Percentiles rank a stretch among this genome's conserved stretches.
These are phyloP conservation scores for Schizothorax lantsangensis DNA, from an alignment of 2,797 vertebrate species.

Conservation along the genomic window DNA sequence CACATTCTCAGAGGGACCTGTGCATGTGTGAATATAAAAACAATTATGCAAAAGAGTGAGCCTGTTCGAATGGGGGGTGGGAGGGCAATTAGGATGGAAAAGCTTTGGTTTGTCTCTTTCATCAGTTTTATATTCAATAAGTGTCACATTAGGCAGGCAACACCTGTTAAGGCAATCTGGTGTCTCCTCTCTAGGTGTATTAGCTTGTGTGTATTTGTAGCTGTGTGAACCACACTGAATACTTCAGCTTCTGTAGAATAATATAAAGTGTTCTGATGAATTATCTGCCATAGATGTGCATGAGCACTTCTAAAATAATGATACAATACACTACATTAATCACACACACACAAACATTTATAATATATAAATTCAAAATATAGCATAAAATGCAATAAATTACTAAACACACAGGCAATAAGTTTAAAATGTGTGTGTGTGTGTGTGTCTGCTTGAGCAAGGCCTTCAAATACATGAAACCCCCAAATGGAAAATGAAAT, in stretches of 20 bases:
- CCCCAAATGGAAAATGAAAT: not conserved
- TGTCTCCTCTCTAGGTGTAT: constrained; percentile 27
- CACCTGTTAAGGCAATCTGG: constrained; percentile 59
- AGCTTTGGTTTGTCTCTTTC: constrained; percentile 48
- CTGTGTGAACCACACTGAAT: not conserved
- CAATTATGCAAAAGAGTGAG: constrained; percentile 52
- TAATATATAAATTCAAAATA: not conserved
- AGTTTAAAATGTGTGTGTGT: not conserved
- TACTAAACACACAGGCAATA: not conserved
- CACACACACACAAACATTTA: not conserved
- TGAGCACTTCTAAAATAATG: not conserved
- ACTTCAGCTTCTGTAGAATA: not conserved
- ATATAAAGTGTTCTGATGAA: not conserved
- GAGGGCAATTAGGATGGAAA: constrained; percentile 54
- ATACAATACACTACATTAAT: not conserved
- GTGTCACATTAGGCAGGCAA: constrained; percentile 42
- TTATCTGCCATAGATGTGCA: not conserved
- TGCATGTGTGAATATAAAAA: constrained; percentile 35
- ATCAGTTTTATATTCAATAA: constrained; percentile 59
- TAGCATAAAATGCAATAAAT: not conserved
- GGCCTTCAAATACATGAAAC: not conserved
- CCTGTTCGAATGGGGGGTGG: constrained; percentile 39
- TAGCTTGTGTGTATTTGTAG: constrained; percentile 23
- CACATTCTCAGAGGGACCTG: constrained; percentile 5
- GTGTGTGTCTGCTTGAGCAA: not conserved